phyloP scores from a whole-genome alignment of 2,888 invertebrate genomes.

The Tetrapedia diversipes region DNA sequence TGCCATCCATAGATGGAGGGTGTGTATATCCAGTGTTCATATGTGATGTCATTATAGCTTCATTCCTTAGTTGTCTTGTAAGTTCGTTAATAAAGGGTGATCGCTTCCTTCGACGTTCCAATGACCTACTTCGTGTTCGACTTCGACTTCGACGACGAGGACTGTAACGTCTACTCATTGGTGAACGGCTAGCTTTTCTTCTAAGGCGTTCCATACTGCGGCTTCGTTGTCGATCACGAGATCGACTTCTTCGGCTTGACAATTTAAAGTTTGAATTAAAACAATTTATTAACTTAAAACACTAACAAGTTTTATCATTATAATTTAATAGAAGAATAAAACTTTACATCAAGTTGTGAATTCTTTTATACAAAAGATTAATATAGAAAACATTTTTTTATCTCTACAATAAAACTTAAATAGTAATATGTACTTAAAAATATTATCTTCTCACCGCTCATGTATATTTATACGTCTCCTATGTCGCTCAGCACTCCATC shows the following conservation, averaged over 20 bases:
- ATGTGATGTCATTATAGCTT: constrained; percentile 65
- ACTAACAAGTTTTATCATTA: constrained; percentile 18
- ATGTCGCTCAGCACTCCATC: constrained; percentile 75
- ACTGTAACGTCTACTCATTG: constrained; percentile 69
- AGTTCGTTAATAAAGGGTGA: constrained; percentile 81
- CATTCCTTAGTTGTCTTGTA: constrained; percentile 77
- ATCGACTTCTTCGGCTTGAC: constrained; percentile 77
- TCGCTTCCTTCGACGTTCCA: constrained; percentile 77
- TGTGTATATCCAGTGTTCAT: constrained; percentile 51
- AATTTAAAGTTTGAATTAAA: constrained; percentile 62
- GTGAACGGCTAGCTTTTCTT: constrained; percentile 79
- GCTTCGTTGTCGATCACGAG: constrained; percentile 76
- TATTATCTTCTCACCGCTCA: constrained; percentile 77
- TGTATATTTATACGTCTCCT: constrained; percentile 70
- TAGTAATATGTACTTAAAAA: constrained; percentile 22
- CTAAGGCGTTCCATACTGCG: constrained; percentile 73
- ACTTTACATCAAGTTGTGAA: neutral
- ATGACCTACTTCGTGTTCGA: constrained; percentile 71
- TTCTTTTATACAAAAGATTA: constrained; percentile 9
- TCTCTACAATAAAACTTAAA: constrained; percentile 21
- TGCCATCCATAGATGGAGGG: constrained; percentile 64
- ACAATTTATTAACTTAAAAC: constrained; percentile 23
- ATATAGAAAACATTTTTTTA: constrained; percentile 14
- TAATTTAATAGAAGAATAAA: constrained; percentile 17
- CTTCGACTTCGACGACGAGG: constrained; percentile 73